Base-by-base conservation (phyloP, 2,888 invertebrate species). In the Sipha maydis region DNA sequence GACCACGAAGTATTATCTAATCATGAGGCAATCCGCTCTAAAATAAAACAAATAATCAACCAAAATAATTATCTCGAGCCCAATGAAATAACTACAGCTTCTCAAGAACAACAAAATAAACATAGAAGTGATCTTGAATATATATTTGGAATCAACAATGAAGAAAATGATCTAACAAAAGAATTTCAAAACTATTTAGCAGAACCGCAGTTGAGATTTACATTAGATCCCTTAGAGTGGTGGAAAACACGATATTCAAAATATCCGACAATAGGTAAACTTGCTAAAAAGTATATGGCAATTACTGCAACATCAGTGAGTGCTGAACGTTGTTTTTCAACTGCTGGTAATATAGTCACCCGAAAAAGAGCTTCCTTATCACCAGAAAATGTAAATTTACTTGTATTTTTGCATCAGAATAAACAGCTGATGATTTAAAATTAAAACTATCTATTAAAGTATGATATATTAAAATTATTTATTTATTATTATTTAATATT, bases 31-130 rank as follows among this genome's bases (percentile, higher is more conserved):
- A n/a, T n/a, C n/a, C n/a, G n/a, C n/a, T n/a, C n/a, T n/a, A n/a
- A n/a, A n/a, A n/a, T n/a, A n/a, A n/a, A n/a, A n/a, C n/a, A n/a
- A n/a, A n/a, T n/a, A n/a, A n/a, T n/a, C n/a, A n/a, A n/a, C n/a
- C n/a, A n/a, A n/a, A n/a, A n/a, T n/a, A n/a, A n/a, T n/a, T n/a
- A n/a, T n/a, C n/a, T n/a, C n/a, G n/a, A n/a, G n/a, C n/a, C n/a
- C n/a, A n/a, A n/a, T n/a, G n/a, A n/a, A n/a, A n/a, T n/a, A n/a
- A n/a, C n/a, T n/a, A n/a, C n/a, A n/a, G 76, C 76, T 76, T 76
- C 76, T 76, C 76, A 76, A 76, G 76, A 76, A 76, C 76, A 76
- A 76, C 76, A 76, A 76, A 76, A 73, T 76, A 41, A 76, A 41
- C 41, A 76, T 76, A 25, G 48, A 76, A 48, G 76, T 76, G 41